A percentile compares a stretch with the other conserved stretches of the same genome.
phyloP scores from a whole-genome alignment of 2,113 vertebrate species.

The Onychorhynchus coronatus region DNA sequence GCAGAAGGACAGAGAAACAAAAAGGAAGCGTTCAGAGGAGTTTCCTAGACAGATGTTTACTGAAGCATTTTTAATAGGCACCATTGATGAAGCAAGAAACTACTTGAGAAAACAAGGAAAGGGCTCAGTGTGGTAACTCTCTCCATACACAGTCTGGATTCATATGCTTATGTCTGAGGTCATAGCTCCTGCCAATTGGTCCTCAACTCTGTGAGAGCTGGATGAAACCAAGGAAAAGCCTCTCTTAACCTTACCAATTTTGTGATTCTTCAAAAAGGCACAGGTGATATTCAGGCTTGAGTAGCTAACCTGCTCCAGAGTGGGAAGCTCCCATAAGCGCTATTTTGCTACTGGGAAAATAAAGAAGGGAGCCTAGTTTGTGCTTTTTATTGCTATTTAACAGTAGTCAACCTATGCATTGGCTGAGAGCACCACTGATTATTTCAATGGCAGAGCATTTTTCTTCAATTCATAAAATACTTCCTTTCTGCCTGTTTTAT shows the following conservation, averaged over 20 bases:
- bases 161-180: accelerated
- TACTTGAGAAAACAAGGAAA: not conserved
- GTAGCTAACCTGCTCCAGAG: not conserved
- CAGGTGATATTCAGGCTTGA: not conserved
- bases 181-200: not conserved
- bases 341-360: not conserved
- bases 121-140: not conserved
- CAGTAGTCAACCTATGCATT: not conserved
- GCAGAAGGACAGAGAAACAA: not conserved
- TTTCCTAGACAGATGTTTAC: not conserved
- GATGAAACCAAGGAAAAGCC: not conserved
- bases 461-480: not conserved
- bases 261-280: not conserved
- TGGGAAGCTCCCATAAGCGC: not conserved
- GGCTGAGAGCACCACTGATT: not conserved
- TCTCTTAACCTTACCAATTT: not conserved
- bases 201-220: not conserved
- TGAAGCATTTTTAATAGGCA: not conserved
- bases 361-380: not conserved
- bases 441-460: not conserved
- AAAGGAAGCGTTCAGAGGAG: not conserved
- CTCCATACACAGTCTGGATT: not conserved
- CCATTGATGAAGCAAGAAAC: not conserved
- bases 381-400: not conserved
- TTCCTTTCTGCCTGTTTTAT: not conserved